Evolutionary conservation across 2,888 invertebrate species (phyloP).

Genomic region (Polydrusus cervinus): DNA sequence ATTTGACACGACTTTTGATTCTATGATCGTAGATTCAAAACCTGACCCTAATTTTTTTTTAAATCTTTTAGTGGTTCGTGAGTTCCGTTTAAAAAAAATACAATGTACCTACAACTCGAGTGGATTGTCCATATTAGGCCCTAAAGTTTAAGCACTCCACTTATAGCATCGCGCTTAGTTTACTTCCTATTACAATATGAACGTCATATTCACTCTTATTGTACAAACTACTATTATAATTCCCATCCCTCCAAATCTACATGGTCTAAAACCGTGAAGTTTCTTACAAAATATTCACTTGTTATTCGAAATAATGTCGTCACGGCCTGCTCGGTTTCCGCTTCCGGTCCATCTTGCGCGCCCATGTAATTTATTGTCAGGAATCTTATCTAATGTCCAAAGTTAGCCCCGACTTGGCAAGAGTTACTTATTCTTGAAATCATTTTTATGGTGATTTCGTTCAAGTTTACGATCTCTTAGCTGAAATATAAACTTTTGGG

Average conservation of each 20-base stretch:
- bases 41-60: no score
- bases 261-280: constrained; percentile 12
- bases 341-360: constrained; percentile 54
- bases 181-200: no score
- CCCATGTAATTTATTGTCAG: constrained; percentile 43
- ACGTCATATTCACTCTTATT: no score
- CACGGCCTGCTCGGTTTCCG: constrained; percentile 57
- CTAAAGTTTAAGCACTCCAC: no score
- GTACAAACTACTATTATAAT: no score
- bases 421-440: constrained; percentile 36
- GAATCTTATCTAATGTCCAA: constrained; percentile 44
- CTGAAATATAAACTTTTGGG: constrained; percentile 1
- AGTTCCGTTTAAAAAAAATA: no score
- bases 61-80: no score
- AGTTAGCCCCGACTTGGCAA: constrained; percentile 38
- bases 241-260: not conserved
- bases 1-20: no score
- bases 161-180: no score
- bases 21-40: no score
- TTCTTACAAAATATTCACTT: constrained; percentile 48
- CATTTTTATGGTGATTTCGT: constrained; percentile 36
- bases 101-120: no score
- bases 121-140: no score
- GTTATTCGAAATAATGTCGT: constrained; percentile 57
- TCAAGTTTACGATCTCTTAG: constrained; percentile 23